Base-by-base conservation (phyloP, 2,113 vertebrate genomes). In the Micronisus gabar region DNA sequence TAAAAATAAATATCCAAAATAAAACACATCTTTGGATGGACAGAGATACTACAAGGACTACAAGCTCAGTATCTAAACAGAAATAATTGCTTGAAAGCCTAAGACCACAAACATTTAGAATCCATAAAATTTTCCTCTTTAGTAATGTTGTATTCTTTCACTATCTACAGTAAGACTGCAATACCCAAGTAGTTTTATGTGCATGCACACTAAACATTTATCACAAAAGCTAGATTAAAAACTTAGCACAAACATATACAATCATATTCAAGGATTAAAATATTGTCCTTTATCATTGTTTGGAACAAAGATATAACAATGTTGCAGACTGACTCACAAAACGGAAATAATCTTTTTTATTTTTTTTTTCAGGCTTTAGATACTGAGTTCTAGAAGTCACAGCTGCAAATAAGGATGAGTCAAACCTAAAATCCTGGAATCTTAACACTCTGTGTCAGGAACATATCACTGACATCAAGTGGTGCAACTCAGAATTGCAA, bases 391-490 rank as follows among this genome's bases (percentile, higher is more conserved):
- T 63, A 34, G 58, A 81, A 85, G 27, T 36, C 22, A 56, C 34
- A 66, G 53, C 8, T 73, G 45, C 43, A 65, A 90, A 68, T 5
- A 79, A 71, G 6, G 5, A 17, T 2, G 13, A 5, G 13, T 11
- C 48, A 56, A 32, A 20, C n/a, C 53, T 34, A 61, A 75, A 88
- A 89, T 56, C 34, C 26, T 4, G 6, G 34, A 15, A 45, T 41
- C 17, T n/a, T 25, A 62, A n/a, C 50, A 18, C 43, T 14, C n/a
- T 14, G 10, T 40, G 26, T 84, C 61, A 66, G 20, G 73, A 88
- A 85, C 20, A 0, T 53, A 90, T 27, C 83, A 90, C 96, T 97
- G 96, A 93, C 96, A 93, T 71, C 81, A 90, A 96, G 92, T 81
- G 95, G 95, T 74, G 13, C 43, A 88, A 78, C 68, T 52, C 13